Evolutionary conservation across 2,113 vertebrate species (phyloP).

Genomic region (Rhombomys opimus): DNA sequence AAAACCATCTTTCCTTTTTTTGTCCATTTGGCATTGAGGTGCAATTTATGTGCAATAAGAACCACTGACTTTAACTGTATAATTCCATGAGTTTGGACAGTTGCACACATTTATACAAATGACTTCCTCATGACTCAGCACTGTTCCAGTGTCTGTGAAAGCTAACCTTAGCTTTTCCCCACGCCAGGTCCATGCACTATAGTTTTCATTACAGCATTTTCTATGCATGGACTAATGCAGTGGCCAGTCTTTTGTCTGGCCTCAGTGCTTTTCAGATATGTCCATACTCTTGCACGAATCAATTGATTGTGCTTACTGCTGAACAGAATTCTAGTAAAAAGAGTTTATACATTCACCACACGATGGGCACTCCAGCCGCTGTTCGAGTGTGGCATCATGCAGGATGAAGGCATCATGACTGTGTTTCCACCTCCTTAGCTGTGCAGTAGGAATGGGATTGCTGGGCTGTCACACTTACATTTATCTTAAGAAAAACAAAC

Average conservation of each 20-base stretch:
- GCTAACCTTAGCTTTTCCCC: neutral
- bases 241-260: neutral
- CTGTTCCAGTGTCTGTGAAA: neutral
- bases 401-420: neutral
- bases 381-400: neutral
- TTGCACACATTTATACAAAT: accelerated
- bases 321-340: neutral
- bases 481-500: neutral
- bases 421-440: neutral
- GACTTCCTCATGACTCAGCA: accelerated
- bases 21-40: neutral
- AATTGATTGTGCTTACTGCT: neutral
- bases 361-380: too few species aligned
- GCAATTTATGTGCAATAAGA: neutral
- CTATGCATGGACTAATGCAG: neutral
- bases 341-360: neutral
- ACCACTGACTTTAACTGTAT: neutral
- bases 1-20: neutral
- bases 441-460: neutral
- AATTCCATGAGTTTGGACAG: neutral
- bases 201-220: neutral
- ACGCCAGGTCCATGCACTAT: accelerated
- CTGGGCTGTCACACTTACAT: neutral
- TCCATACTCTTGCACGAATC: neutral
- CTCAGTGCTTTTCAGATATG: neutral